Base-by-base conservation (phyloP, 2,797 vertebrate species). In the Girardinus metallicus region DNA sequence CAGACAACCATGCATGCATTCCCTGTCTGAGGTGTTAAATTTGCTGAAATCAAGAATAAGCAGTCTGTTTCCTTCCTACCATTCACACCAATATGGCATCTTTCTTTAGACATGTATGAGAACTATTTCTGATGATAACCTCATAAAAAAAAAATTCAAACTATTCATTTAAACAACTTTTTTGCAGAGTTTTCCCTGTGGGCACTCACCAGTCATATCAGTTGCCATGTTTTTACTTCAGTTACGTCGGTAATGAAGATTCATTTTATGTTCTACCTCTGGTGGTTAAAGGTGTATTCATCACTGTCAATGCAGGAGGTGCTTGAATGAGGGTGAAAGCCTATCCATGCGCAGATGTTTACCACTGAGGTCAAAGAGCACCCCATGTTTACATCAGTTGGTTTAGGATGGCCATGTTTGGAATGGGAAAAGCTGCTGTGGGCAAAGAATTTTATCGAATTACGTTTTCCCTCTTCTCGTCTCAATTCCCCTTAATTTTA, bases 381-480 rank as follows among this genome's bases (percentile, higher is more conserved):
- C 8, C 87, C 85, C 78, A 82, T 96, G 95, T 96, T 96, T 96
- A 96, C 92, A 95, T 95, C 94, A 89, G 83, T 72, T 73, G 88
- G 83, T 94, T 93, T 88, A 87, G 91, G 91, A 92, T 84, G 87
- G 94, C 93, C 93, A 94, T 96, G 95, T 96, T 96, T 95, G 89
- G 94, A 95, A 91, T 90, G 93, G 91, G 86, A 94, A 95, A 95
- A 95, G 94, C 94, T 93, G 95, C 95, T 93, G 92, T 93, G 94
- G 95, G 94, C 94, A 92, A 94, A 76, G 57, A 90, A 88, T 91
- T 91, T 95, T 96, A 96, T 96, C 92, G 87, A 94, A 96, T 96
- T 95, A 96, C 89, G 86, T 87, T 90, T 86, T 85, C 79, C 84
- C 78, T 89, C 82, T 84, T 81, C 86, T 81, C 80, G 81, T 91